Percentiles rank a stretch among this genome's conserved stretches.
These are phyloP conservation scores for Agriopis aurantiaria DNA, from an alignment of 2,888 invertebrate species.

Conservation along the genomic window DNA sequence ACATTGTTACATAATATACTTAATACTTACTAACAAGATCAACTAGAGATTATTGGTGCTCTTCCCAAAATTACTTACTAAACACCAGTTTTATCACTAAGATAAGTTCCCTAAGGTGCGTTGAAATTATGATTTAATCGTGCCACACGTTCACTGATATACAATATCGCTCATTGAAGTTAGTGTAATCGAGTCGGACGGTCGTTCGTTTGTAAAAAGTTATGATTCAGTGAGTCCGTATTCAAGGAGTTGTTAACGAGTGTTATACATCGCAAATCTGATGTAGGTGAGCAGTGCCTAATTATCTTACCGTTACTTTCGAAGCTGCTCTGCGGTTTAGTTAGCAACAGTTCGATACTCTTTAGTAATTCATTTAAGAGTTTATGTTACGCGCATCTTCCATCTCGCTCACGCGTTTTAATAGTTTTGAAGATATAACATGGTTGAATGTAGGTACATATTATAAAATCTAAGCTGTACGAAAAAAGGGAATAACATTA, in stretches of 20 bases:
- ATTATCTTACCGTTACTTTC: conserved; percentile 8
- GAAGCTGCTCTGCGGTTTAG: background rate
- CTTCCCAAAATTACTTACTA: background rate
- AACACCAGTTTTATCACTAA: conserved; percentile 7
- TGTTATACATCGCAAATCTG: conserved; percentile 29
- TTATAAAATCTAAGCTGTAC: no score
- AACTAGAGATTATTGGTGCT: no score
- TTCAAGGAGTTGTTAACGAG: conserved; percentile 43
- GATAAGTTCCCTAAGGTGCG: conserved; percentile 39
- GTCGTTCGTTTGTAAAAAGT: conserved; percentile 57
- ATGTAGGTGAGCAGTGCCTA: conserved; percentile 18
- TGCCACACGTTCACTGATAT: conserved; percentile 51
- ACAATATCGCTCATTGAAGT: conserved; percentile 68
- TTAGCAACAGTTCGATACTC: conserved; percentile 11
- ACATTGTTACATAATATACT: no score
- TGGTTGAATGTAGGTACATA: no score
- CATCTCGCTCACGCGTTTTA: no score
- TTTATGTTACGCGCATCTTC: no score
- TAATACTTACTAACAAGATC: no score
- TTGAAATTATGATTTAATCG: conserved; percentile 51
- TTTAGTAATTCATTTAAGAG: background rate
- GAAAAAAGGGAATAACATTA: no score
- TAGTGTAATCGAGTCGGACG: conserved; percentile 59
- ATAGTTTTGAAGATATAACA: no score
- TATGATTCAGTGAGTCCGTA: conserved; percentile 53